These are phyloP conservation scores for Spisula solida DNA, from an alignment of 2,888 invertebrate species.

Conservation along the genomic window DNA sequence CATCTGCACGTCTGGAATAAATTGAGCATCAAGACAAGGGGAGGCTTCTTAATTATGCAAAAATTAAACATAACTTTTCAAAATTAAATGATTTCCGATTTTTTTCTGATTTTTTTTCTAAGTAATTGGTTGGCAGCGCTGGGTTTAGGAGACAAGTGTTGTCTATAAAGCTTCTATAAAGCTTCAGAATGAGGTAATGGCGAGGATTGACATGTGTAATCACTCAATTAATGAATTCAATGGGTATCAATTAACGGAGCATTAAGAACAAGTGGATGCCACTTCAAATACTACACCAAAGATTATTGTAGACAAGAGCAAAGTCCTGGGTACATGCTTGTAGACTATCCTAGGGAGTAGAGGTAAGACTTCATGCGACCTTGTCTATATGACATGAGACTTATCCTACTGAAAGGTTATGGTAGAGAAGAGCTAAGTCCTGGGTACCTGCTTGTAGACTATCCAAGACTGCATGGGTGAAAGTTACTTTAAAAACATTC, in stretches of 20 bases:
- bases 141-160: background rate
- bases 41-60: slow-evolving; percentile 11
- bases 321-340: background rate
- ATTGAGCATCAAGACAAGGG: slow-evolving; percentile 3
- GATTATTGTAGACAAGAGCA: slow-evolving; percentile 7
- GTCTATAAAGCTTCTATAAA: background rate
- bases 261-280: background rate
- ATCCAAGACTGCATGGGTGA: too few species aligned
- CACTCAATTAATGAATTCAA: slow-evolving; percentile 13
- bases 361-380: too few species aligned
- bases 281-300: background rate
- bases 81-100: slow-evolving; percentile 1
- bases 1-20: slow-evolving; percentile 23
- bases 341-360: too few species aligned
- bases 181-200: background rate
- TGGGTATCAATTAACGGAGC: background rate
- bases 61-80: slow-evolving; percentile 18
- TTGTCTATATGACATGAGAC: too few species aligned
- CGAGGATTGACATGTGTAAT: background rate
- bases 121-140: slow-evolving; percentile 2
- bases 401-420: too few species aligned
- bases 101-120: background rate
- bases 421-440: too few species aligned
- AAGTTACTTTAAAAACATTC: too few species aligned
- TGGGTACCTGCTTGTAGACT: too few species aligned